Evolutionary conservation across 1,140 invertebrate species (phyloP).

Genomic region (Papilio dardanus): DNA sequence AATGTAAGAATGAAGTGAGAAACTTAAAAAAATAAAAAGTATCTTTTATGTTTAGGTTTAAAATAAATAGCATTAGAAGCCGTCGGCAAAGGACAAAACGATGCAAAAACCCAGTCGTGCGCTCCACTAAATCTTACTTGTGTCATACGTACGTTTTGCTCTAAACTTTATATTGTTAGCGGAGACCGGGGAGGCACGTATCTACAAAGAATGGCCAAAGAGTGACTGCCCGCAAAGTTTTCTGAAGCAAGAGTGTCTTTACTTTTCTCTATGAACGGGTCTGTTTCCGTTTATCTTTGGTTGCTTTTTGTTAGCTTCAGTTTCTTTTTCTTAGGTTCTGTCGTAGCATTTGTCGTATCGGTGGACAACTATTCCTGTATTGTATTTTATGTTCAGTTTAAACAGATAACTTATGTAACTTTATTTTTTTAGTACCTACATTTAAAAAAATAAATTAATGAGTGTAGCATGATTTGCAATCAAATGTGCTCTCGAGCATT

Average conservation of each 20-base stretch:
- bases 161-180: slow-evolving; percentile 54
- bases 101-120: slow-evolving; percentile 10
- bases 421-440: background rate
- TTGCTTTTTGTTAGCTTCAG: slow-evolving; percentile 67
- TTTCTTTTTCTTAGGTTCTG: slow-evolving; percentile 71
- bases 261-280: slow-evolving; percentile 76
- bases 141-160: slow-evolving; percentile 36
- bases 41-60: slow-evolving; percentile 4
- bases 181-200: slow-evolving; percentile 56
- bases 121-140: slow-evolving; percentile 36
- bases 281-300: slow-evolving; percentile 77
- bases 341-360: slow-evolving; percentile 65
- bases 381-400: slow-evolving; percentile 4
- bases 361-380: slow-evolving; percentile 36
- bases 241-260: slow-evolving; percentile 67
- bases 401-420: background rate
- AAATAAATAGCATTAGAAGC: slow-evolving; percentile 24
- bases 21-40: background rate
- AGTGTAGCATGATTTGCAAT: slow-evolving; percentile 53
- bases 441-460: slow-evolving; percentile 34
- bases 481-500: slow-evolving; percentile 56
- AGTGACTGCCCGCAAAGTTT: slow-evolving; percentile 72
- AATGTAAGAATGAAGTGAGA: background rate
- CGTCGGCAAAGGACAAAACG: slow-evolving; percentile 2
- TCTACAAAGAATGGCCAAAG: slow-evolving; percentile 63